Base-by-base conservation (phyloP, 2,797 vertebrate genomes). In the Halcyon badia region DNA sequence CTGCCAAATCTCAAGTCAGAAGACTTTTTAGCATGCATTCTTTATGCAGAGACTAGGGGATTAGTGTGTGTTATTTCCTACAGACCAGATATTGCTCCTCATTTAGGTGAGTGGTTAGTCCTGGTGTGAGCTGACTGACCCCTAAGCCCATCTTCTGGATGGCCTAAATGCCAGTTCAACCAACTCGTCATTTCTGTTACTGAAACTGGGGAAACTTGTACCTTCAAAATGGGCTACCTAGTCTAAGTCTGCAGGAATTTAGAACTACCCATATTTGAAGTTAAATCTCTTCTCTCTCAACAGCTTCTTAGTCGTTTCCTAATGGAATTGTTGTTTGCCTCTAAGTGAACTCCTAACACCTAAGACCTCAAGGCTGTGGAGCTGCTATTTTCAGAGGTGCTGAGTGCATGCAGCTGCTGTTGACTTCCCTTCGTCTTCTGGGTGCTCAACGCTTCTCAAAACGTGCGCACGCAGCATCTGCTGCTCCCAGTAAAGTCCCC, bases 381-480 rank as follows among this genome's bases (percentile, higher is more conserved):
- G 84, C 44, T 89, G 84, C 77, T 84, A 22, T 93, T 94, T 83
- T 86, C 85, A 86, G 79, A 70, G 89, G 75, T 87, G 52, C 71
- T 77, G 86, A 89, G 87, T 66, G 71, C 60, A 35, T 65, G 41
- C 80, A 85, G 85, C 82, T 92, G 89, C 92, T 89, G 68, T 70
- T 94, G 79, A 65, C 72, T 85, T 94, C 61, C 41, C 68, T 79
- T 81, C 31, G 1, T 18, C 10, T 54, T 64, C 61, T 82, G 64
- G 83, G 48, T 91, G 78, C n/a, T 90, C 85, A 75, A 65, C 70
- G 70, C 85, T 71, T 44, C 54, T 71, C 65, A 33, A 54, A 57
- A 62, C 68, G 80, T 84, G 39, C 11, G 24, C 73, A 56, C 41
- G 69, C 46, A 91, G 88, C 77, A 91, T 89, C 81, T 87, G 81